Evolutionary conservation across 2,888 invertebrate species (phyloP).

Genomic region (Adela reaumurella): DNA sequence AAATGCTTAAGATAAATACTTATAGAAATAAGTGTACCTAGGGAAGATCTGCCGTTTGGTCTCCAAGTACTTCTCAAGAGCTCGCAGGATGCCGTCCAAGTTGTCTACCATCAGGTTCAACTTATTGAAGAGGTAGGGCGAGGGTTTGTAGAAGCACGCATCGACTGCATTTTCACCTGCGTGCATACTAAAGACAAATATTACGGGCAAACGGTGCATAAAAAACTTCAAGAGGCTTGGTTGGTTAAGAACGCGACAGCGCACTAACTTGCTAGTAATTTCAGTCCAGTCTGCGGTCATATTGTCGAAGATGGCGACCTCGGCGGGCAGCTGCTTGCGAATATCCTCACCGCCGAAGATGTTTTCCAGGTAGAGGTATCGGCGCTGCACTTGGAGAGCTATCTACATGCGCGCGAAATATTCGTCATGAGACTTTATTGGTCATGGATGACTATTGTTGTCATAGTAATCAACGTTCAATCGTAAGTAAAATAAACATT

Average conservation of each 20-base stretch:
- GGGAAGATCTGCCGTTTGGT: constrained; percentile 87
- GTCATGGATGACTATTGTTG: no score
- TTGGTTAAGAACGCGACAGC: constrained; percentile 8
- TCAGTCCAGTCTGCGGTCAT: constrained; percentile 70
- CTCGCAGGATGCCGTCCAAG: constrained; percentile 76
- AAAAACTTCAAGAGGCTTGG: neutral
- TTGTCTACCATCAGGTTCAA: constrained; percentile 70
- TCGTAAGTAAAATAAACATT: no score
- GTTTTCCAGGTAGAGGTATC: constrained; percentile 85
- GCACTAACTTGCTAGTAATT: constrained; percentile 57
- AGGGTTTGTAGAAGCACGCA: constrained; percentile 59
- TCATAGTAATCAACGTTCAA: no score
- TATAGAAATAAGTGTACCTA: no score
- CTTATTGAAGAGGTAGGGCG: constrained; percentile 62
- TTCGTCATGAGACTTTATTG: no score
- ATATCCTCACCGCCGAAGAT: constrained; percentile 88
- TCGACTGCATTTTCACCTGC: constrained; percentile 55
- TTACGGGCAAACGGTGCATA: no score
- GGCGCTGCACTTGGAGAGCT: constrained; percentile 76
- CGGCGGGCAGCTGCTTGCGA: constrained; percentile 74
- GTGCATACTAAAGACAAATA: no score
- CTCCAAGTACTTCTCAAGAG: constrained; percentile 82
- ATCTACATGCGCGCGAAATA: no score
- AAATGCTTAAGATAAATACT: constrained; percentile 62
- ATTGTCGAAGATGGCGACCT: constrained; percentile 70